Evolutionary conservation across 2,113 vertebrate genomes (phyloP).

Genomic region (Procapra przewalskii): DNA sequence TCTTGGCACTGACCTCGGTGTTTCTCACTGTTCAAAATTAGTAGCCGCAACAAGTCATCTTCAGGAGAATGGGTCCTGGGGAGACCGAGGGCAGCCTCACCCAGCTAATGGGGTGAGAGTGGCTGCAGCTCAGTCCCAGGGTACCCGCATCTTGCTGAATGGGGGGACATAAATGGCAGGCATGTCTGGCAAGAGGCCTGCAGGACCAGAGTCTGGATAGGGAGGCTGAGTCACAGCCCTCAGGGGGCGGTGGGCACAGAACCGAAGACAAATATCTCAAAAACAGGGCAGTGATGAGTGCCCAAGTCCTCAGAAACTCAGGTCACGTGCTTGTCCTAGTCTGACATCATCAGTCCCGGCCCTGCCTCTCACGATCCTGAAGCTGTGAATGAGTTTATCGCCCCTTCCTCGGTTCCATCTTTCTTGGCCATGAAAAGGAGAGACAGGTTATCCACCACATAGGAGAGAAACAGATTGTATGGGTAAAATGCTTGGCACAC

Average conservation of each 20-base stretch:
- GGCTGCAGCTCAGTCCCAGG: not conserved
- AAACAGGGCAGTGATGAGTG: not conserved
- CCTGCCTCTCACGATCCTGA: not conserved
- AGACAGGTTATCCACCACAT: not conserved
- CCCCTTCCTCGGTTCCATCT: not conserved
- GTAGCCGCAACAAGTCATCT: not conserved
- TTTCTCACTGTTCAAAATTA: not conserved
- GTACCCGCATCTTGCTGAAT: accelerated
- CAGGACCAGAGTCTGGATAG: not conserved
- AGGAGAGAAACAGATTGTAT: not conserved
- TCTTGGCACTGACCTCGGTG: not conserved
- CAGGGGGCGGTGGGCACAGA: not conserved
- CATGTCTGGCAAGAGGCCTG: not conserved
- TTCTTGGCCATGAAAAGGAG: not conserved
- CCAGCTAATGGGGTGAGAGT: not conserved
- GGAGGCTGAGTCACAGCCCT: not conserved
- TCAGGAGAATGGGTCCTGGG: not conserved
- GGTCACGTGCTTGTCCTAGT: not conserved
- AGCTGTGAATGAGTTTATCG: not conserved
- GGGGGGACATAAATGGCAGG: too few species aligned
- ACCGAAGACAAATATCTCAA: not conserved
- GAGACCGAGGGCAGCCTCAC: not conserved
- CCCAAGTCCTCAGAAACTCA: not conserved
- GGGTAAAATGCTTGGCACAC: not conserved
- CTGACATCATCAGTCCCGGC: not conserved